These are phyloP conservation scores for Achatina immaculata DNA, from an alignment of 1,140 invertebrate species.

Conservation along the genomic window DNA sequence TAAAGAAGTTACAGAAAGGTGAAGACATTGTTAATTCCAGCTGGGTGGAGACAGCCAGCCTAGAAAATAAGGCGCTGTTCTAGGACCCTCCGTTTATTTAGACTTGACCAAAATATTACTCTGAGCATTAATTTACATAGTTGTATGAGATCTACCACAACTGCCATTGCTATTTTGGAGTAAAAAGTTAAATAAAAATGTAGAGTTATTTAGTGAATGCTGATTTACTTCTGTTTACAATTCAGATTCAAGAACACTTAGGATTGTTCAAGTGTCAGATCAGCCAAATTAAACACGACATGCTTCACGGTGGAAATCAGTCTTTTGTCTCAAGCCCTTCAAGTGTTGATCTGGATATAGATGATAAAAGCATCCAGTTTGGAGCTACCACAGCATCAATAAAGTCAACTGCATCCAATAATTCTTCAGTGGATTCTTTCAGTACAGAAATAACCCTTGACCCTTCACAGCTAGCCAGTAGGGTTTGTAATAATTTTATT, in stretches of 20 bases:
- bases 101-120: no score
- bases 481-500: not conserved
- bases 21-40: no score
- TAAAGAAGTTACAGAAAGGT: no score
- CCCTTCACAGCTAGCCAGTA: not conserved
- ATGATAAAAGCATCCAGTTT: not conserved
- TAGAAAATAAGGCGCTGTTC: no score
- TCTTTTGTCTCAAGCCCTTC: not conserved
- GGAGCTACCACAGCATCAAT: not conserved
- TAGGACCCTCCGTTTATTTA: no score
- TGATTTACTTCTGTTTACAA: not conserved
- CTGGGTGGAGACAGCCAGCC: no score
- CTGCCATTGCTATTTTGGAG: no score
- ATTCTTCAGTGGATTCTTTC: not conserved
- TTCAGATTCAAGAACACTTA: slow-evolving; percentile 20
- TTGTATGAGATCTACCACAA: no score
- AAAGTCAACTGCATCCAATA: not conserved
- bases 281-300: not conserved
- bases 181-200: no score
- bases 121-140: no score
- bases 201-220: not conserved
- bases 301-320: not conserved
- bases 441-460: not conserved
- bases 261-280: slow-evolving; percentile 23
- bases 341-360: not conserved